Conservation (phyloP, 2,888 invertebrate species). For the Ceriagrion tenellum region DNA sequence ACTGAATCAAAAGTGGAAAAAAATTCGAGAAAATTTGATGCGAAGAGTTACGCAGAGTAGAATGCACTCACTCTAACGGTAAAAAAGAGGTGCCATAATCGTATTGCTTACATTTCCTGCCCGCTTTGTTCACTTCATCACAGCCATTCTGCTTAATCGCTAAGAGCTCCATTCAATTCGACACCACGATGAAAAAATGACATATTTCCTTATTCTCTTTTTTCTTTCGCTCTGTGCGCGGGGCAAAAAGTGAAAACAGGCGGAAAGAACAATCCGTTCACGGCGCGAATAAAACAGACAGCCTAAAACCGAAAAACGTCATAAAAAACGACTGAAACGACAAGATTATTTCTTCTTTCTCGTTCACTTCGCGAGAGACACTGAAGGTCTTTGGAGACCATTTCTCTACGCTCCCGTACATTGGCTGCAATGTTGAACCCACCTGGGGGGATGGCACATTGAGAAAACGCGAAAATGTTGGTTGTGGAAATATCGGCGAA, state of each 20-base stretch:
- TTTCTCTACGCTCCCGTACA: not conserved
- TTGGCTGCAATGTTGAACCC: not conserved
- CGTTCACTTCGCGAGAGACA: not conserved
- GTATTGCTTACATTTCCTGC: conserved; percentile 38
- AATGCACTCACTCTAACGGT: not conserved
- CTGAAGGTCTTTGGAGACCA: not conserved
- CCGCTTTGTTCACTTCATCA: not conserved
- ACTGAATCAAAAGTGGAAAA: not conserved
- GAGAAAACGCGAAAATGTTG: not conserved
- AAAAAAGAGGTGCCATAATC: not conserved
- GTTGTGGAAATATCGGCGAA: not conserved
- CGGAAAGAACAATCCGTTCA: not conserved
- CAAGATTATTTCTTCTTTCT: not conserved
- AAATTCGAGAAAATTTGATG: not conserved
- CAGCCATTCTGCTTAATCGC: conserved; percentile 36
- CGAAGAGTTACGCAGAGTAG: not conserved
- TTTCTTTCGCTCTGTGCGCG: not conserved
- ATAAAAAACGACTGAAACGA: not conserved
- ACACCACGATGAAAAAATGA: not conserved
- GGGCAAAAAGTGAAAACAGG: not conserved
- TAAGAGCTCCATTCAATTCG: conserved; percentile 1
- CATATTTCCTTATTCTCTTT: not conserved
- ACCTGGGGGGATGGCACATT: not conserved
- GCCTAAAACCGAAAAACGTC: not conserved
- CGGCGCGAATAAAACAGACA: too few relatives aligned